phyloP scores from a whole-genome alignment of 2,888 invertebrate genomes.

The Calameuta pallipes region DNA sequence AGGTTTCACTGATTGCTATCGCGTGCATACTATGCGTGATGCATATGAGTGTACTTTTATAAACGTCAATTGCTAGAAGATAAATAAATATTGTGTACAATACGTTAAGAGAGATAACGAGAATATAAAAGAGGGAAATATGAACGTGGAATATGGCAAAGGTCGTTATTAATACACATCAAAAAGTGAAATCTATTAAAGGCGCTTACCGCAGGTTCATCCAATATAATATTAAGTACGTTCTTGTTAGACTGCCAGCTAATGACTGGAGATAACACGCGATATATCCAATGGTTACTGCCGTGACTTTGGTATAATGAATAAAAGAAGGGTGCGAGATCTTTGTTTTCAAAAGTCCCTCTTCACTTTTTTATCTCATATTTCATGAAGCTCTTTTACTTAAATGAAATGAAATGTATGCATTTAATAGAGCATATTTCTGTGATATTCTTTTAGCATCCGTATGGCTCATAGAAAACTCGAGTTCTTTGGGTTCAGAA shows the following conservation, averaged over 20 bases:
- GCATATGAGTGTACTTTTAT: constrained; percentile 59
- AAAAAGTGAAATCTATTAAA: not conserved
- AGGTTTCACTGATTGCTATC: constrained; percentile 41
- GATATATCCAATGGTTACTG: not conserved
- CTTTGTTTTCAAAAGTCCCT: not conserved
- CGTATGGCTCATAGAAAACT: not conserved
- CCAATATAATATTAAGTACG: not conserved
- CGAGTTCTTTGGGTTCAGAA: not conserved
- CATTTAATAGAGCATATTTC: not conserved
- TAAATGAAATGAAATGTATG: not conserved
- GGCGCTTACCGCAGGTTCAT: not conserved
- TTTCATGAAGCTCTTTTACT: not conserved
- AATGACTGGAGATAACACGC: not conserved
- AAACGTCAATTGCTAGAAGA: constrained; percentile 62
- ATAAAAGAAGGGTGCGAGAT: not conserved
- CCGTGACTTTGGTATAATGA: not conserved
- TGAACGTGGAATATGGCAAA: constrained; percentile 37
- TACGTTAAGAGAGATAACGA: constrained; percentile 8
- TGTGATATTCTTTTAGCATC: not conserved
- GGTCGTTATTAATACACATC: not conserved
- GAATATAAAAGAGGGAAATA: constrained; percentile 21
- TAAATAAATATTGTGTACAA: constrained; percentile 35
- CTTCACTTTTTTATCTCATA: not conserved
- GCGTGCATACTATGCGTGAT: constrained; percentile 50
- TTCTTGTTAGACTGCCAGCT: not conserved